A percentile compares a stretch with the other conserved stretches of the same genome.
These are phyloP conservation scores for Climacteris rufus DNA, from an alignment of 2,113 vertebrate genomes.

Conservation along the genomic window DNA sequence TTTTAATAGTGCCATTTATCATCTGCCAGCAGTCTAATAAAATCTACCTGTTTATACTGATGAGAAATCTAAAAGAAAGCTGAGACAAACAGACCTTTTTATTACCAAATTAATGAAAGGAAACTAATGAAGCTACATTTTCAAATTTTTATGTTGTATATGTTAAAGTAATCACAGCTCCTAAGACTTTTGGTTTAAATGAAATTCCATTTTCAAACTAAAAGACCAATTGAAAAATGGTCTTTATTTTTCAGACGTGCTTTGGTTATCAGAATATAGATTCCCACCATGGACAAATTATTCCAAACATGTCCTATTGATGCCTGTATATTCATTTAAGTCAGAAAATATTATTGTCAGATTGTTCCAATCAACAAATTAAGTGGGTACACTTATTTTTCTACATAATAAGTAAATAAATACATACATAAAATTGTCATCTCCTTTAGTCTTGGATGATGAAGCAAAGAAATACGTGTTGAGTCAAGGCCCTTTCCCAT, in stretches of 20 bases:
- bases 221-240: not conserved
- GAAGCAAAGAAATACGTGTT: not conserved
- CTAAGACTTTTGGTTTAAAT: not conserved
- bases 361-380: not conserved
- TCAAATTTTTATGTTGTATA: not conserved
- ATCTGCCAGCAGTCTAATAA: not conserved
- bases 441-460: not conserved
- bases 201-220: not conserved
- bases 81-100: not conserved
- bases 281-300: not conserved
- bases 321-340: not conserved
- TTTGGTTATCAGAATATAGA: not conserved
- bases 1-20: not conserved
- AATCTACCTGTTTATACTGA: not conserved
- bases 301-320: not conserved
- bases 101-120: not conserved
- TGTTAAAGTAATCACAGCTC: not conserved
- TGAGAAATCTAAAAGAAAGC: not conserved
- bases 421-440: too few species aligned
- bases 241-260: not conserved
- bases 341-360: not conserved
- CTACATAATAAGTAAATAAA: not conserved
- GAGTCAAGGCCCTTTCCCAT: not conserved
- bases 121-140: not conserved
- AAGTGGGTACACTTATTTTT: not conserved